Percentiles rank a stretch among this genome's conserved stretches.
Conservation (phyloP, 2,797 vertebrate genomes). For the Petrocephalus schoutedeni region DNA sequence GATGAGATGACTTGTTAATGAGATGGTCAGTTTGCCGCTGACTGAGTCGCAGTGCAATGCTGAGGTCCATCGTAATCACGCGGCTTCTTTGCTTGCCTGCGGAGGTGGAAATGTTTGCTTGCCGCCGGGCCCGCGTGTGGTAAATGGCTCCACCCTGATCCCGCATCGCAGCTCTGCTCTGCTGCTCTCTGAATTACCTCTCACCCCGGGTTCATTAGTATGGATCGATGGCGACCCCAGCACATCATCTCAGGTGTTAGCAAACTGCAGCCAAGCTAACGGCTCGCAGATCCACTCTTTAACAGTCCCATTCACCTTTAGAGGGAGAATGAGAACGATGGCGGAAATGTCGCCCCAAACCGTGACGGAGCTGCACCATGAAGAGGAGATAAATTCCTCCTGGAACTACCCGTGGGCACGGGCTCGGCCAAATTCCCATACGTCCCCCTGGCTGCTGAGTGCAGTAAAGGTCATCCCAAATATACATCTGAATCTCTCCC, state of each 20-base stretch:
- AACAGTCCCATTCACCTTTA: background rate
- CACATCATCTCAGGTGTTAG: slow-evolving; percentile 2
- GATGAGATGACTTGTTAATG: background rate
- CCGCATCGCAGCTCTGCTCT: background rate
- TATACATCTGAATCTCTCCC: background rate
- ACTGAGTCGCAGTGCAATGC: background rate
- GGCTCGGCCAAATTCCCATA: background rate
- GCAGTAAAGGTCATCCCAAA: slow-evolving; percentile 29
- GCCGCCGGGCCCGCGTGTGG: slow-evolving; percentile 24
- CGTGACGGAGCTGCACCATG: background rate
- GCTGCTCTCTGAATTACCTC: background rate
- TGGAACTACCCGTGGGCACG: background rate
- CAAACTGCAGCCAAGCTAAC: background rate
- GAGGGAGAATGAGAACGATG: background rate
- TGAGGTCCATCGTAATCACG: too few species aligned
- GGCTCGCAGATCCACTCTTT: background rate
- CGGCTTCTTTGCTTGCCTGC: background rate
- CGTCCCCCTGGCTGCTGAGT: background rate
- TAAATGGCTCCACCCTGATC: background rate
- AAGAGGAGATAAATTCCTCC: background rate
- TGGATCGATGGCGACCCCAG: background rate
- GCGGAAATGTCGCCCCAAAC: background rate
- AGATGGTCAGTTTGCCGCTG: background rate
- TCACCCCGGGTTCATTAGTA: slow-evolving; percentile 33
- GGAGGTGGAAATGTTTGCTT: background rate